Evolutionary conservation across 2,113 vertebrate species (phyloP).

Genomic region (Pardalotus punctatus): DNA sequence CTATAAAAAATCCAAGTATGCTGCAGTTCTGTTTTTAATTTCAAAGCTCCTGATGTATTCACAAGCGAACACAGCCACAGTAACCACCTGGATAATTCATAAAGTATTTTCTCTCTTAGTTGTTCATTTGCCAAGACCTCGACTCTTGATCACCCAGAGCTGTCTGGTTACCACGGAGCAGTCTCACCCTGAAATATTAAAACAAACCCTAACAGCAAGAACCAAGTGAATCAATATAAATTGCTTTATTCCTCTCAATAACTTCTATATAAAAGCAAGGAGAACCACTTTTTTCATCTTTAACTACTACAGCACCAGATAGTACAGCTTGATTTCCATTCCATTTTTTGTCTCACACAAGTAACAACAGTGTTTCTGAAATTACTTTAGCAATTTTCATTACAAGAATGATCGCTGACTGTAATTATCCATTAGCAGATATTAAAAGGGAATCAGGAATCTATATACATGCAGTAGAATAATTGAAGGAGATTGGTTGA

Average conservation of each 20-base stretch:
- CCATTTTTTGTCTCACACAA: neutral
- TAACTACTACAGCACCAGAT: neutral
- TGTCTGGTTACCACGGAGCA: neutral
- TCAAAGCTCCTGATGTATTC: neutral
- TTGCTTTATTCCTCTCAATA: neutral
- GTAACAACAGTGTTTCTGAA: neutral
- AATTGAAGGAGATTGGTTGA: conserved; percentile 18
- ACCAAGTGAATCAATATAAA: neutral
- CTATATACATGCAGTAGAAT: neutral
- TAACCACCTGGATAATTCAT: neutral
- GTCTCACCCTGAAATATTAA: neutral
- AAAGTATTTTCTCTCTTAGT: neutral
- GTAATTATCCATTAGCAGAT: conserved; percentile 39
- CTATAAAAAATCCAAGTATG: neutral
- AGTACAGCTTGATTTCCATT: neutral
- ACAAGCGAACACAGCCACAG: neutral
- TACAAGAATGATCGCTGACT: neutral
- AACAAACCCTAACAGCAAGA: neutral
- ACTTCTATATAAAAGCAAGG: neutral
- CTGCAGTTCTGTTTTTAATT: neutral
- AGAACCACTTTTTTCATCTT: neutral
- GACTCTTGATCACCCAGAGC: neutral
- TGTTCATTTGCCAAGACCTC: neutral
- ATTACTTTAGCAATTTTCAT: neutral
- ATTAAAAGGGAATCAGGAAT: conserved; percentile 21